These are phyloP conservation scores for Danio jaintianensis DNA, from an alignment of 2,797 vertebrate species.

Conservation along the genomic window DNA sequence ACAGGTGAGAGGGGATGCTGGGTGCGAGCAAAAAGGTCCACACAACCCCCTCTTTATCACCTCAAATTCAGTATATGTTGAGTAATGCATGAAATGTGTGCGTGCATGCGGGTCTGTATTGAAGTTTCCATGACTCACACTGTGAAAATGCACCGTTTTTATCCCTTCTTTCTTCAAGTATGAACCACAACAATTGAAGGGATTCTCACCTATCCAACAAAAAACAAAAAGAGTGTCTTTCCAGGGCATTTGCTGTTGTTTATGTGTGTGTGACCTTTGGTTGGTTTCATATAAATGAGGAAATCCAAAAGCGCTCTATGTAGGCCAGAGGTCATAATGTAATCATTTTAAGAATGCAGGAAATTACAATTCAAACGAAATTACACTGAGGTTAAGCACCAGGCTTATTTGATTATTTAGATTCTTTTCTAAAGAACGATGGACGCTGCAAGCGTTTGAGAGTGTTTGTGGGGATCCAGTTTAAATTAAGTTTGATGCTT, in stretches of 20 bases:
- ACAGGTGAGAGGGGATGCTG: conserved; percentile 62
- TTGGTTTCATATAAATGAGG: neutral
- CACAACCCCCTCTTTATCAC: conserved; percentile 60
- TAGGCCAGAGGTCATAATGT: conserved; percentile 42
- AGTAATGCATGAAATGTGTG: conserved; percentile 64
- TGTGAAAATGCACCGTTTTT: conserved; percentile 68
- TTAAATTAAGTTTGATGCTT: conserved; percentile 5
- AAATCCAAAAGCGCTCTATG: conserved; percentile 14
- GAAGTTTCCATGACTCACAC: conserved; percentile 73
- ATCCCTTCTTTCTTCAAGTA: conserved; percentile 60
- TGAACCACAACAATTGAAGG: conserved; percentile 30
- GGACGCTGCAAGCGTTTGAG: conserved; percentile 5
- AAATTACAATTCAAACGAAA: conserved; percentile 50
- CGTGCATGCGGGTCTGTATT: conserved; percentile 17
- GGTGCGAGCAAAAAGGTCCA: conserved; percentile 55
- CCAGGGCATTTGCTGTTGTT: conserved; percentile 18
- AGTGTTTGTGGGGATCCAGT: conserved; percentile 9
- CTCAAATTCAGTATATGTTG: conserved; percentile 74
- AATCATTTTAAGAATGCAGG: conserved; percentile 55
- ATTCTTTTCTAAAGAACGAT: conserved; percentile 18
- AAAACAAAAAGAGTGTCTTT: neutral
- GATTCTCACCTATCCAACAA: neutral
- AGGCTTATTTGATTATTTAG: conserved; percentile 44
- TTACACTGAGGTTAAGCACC: conserved; percentile 38
- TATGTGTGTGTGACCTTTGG: conserved; percentile 3